Percentiles rank a stretch among this genome's conserved stretches.
phyloP scores from a whole-genome alignment of 2,113 vertebrate genomes.

The Paramormyrops kingsleyae region DNA sequence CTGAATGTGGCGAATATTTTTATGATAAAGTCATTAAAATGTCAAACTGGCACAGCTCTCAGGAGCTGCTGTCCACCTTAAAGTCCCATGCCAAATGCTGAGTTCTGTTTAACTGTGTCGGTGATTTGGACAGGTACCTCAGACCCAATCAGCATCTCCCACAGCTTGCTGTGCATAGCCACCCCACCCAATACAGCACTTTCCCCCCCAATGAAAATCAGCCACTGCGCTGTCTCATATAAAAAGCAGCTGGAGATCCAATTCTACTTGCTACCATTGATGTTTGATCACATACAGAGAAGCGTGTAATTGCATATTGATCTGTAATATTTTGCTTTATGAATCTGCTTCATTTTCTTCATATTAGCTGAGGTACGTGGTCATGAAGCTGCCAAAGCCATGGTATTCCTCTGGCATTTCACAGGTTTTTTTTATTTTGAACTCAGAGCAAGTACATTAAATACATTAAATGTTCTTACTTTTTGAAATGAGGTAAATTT shows the following conservation, averaged over 20 bases:
- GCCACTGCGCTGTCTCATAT: neutral
- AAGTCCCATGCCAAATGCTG: neutral
- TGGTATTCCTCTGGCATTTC: neutral
- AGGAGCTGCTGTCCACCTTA: constrained; percentile 23
- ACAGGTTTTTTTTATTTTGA: neutral
- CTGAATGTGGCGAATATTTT: constrained; percentile 38
- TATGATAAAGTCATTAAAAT: constrained; percentile 42
- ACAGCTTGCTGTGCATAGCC: neutral
- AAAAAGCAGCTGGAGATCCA: constrained; percentile 18
- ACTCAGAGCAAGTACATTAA: neutral
- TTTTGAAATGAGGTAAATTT: neutral
- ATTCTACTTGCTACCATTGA: constrained; percentile 21
- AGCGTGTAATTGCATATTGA: constrained; percentile 48
- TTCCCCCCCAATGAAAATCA: neutral
- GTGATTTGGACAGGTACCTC: constrained; percentile 27
- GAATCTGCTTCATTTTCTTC: neutral
- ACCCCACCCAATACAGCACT: constrained; percentile 22
- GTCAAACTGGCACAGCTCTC: constrained; percentile 30
- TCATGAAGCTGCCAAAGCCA: neutral
- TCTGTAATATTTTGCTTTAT: neutral
- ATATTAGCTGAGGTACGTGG: neutral
- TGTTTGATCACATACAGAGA: constrained; percentile 30
- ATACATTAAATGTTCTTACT: neutral
- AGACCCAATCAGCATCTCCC: constrained; percentile 19
- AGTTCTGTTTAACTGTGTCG: constrained; percentile 26